Percentiles rank a stretch among this genome's conserved stretches.
Evolutionary conservation across 2,888 invertebrate species (phyloP).

Genomic region (Amiota communis): DNA sequence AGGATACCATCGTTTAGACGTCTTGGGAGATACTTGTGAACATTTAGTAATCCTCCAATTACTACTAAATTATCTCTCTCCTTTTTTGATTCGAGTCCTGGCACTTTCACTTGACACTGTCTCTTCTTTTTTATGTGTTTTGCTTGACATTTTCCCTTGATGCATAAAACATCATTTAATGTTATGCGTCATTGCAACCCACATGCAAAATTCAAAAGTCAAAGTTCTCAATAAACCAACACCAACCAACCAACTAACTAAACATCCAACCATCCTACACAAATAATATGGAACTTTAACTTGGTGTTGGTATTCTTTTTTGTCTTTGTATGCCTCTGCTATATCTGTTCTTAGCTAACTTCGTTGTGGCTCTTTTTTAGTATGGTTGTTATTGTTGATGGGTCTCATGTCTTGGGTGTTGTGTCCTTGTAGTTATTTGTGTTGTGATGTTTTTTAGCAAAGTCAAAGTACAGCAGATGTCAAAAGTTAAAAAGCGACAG

Average conservation of each 20-base stretch:
- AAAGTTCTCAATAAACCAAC: too few relatives aligned
- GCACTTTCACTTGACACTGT: neutral
- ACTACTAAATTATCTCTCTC: neutral
- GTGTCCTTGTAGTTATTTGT: too few relatives aligned
- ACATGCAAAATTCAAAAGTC: neutral
- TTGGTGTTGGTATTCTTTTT: neutral
- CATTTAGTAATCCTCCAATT: neutral
- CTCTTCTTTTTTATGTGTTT: neutral
- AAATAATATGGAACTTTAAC: too few relatives aligned
- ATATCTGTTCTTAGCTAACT: too few relatives aligned
- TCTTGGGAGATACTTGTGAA: neutral
- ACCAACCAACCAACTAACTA: too few relatives aligned
- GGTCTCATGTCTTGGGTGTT: neutral
- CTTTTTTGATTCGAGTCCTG: neutral
- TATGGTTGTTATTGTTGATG: neutral
- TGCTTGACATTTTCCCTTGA: too few relatives aligned
- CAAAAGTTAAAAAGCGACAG: slow-evolving; percentile 3
- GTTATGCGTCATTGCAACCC: neutral
- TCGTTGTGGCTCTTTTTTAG: too few relatives aligned
- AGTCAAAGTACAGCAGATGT: slow-evolving; percentile 16
- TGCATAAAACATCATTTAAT: too few relatives aligned
- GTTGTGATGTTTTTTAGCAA: neutral
- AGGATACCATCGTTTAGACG: neutral
- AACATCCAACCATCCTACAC: too few relatives aligned
- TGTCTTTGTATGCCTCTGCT: neutral